A percentile compares a stretch with the other conserved stretches of the same genome.
Evolutionary conservation across 2,113 vertebrate genomes (phyloP).

Genomic region (Galemys pyrenaicus): DNA sequence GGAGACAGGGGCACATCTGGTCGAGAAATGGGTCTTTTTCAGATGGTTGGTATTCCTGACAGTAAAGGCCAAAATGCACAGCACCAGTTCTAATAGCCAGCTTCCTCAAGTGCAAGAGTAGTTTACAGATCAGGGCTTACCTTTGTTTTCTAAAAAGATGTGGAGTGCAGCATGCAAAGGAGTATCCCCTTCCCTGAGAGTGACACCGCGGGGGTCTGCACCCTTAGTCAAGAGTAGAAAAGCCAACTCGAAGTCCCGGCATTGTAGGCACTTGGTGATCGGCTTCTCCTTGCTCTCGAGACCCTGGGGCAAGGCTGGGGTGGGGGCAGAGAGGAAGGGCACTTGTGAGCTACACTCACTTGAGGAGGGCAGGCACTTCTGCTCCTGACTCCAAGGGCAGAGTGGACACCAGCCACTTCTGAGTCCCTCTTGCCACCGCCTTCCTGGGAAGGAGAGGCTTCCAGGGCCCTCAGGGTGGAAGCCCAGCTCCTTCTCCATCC

Average conservation of each 20-base stretch:
- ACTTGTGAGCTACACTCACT: neutral
- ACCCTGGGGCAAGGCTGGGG: conserved; percentile 63
- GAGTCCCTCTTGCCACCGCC: neutral
- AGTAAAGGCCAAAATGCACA: neutral
- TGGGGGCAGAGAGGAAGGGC: neutral
- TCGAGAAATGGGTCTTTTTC: neutral
- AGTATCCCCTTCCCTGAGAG: conserved; percentile 83
- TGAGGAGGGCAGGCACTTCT: neutral
- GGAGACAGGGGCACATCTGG: neutral
- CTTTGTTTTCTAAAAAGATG: conserved; percentile 84
- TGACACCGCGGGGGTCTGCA: conserved; percentile 79
- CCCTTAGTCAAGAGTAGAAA: conserved; percentile 85
- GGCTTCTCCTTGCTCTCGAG: conserved; percentile 76
- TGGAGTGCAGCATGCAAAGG: conserved; percentile 87
- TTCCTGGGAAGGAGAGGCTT: neutral
- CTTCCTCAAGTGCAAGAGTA: neutral
- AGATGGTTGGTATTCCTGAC: neutral
- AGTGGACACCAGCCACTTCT: neutral
- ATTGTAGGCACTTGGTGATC: conserved; percentile 80
- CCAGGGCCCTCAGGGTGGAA: neutral
- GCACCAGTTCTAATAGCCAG: neutral
- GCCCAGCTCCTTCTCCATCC: neutral
- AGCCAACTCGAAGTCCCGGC: conserved; percentile 81
- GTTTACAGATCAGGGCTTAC: conserved; percentile 69
- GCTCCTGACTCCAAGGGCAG: neutral